phyloP scores from a whole-genome alignment of 2,113 vertebrate species.

The Poecilia latipinna region DNA sequence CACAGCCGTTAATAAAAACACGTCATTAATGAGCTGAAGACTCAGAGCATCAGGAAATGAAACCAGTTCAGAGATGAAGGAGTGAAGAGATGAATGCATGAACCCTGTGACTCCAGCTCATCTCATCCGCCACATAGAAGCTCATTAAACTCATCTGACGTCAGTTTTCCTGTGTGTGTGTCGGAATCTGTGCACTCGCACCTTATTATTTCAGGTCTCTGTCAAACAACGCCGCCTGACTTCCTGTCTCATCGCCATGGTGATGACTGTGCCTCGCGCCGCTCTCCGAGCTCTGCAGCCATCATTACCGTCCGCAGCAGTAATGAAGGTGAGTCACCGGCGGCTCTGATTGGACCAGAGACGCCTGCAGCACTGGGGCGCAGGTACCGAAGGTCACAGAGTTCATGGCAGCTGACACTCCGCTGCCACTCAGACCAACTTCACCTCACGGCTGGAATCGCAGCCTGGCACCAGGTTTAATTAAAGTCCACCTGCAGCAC shows the following conservation, averaged over 20 bases:
- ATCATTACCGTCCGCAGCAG: slow-evolving; percentile 17
- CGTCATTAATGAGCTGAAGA: neutral
- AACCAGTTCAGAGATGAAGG: slow-evolving; percentile 5
- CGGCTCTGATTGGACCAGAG: slow-evolving; percentile 25
- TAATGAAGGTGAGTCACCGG: slow-evolving; percentile 38
- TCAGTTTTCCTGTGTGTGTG: slow-evolving; percentile 21
- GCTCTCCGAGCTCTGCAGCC: slow-evolving; percentile 10
- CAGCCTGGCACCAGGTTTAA: too few relatives aligned
- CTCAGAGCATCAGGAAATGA: slow-evolving; percentile 16
- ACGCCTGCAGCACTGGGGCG: slow-evolving; percentile 11
- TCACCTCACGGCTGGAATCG: neutral
- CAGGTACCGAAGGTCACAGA: slow-evolving; percentile 2
- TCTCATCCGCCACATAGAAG: slow-evolving; percentile 1
- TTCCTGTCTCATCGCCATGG: slow-evolving; percentile 20
- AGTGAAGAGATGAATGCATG: slow-evolving; percentile 18
- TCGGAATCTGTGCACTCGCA: neutral
- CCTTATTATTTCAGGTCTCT: slow-evolving; percentile 14
- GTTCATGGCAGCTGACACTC: slow-evolving; percentile 11
- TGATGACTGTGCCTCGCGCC: slow-evolving; percentile 9
- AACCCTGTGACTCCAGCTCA: slow-evolving; percentile 34
- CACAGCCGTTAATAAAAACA: slow-evolving; percentile 4
- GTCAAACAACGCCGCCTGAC: slow-evolving; percentile 15
- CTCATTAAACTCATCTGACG: slow-evolving; percentile 38
- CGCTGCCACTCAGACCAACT: neutral
- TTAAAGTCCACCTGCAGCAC: too few relatives aligned